Evolutionary conservation across 2,113 vertebrate genomes (phyloP), one percentile per base, ranked within the genome.

Genomic region (Paedocypris sp.): DNA sequence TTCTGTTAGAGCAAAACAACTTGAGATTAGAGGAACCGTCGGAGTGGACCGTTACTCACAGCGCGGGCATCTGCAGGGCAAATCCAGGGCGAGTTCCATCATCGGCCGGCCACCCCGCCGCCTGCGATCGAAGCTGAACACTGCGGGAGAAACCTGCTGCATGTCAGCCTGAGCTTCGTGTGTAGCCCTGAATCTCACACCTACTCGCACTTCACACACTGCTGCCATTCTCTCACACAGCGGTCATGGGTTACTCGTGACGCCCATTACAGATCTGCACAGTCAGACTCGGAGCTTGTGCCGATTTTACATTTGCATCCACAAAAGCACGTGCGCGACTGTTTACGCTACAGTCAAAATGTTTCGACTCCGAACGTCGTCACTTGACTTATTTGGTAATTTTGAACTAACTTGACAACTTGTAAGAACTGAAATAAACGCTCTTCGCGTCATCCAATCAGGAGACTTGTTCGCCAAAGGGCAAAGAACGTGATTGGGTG

Each of bases 161-260:
- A 71, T n/a, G 39, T 54, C 45, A 61, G 51, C 23, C 35, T 6
- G 3, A 58, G 46, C 62, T 73, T 68, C 22, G 35, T 15, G 11
- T 19, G 46, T 6, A 69, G 69, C n/a, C 25, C 9, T 26, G 18
- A 5, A 35, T 33, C 16, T 62, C 12, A 3, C 29, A 22, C 5
- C 16, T 7, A 29, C 32, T 16, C 19, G 2, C 9, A 31, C 16
- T 15, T 32, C 18, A 18, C 23, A 31, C 12, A 11, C 7, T 22
- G 12, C 20, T 25, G n/a, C 4, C 8, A 43, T 39, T 5, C 22
- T 11, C 2, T 2, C 19, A 15, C 16, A 65, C 16, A 4, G 42
- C 35, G 70, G 64, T 82, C 83, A 86, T 67, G 75, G 42, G 26
- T 60, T 4, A 29, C 82, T 74, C 80, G 75, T 84, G 83, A 80